Percentiles rank a stretch among this genome's conserved stretches.
These are phyloP conservation scores for Iguana delicatissima DNA, from an alignment of 2,797 vertebrate genomes.

Conservation along the genomic window DNA sequence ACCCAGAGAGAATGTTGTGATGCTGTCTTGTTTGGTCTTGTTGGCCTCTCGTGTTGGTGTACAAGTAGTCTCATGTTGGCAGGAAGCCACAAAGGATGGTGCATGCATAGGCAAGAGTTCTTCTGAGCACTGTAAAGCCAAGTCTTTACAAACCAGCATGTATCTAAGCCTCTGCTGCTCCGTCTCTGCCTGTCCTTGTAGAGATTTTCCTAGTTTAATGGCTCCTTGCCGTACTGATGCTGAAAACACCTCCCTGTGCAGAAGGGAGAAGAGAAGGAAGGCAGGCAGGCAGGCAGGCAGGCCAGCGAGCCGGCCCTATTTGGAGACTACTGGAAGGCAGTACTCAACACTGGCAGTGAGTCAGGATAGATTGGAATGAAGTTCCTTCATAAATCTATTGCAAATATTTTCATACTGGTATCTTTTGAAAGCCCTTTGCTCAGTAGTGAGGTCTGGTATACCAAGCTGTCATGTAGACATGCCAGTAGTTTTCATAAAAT, in stretches of 20 bases:
- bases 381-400: background rate
- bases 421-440: background rate
- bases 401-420: background rate
- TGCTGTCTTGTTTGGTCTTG: constrained; percentile 34
- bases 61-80: accelerated
- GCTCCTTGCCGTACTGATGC: accelerated
- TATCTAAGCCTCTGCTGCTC: background rate
- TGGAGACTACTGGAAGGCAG: background rate
- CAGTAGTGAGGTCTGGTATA: background rate
- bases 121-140: constrained; percentile 14
- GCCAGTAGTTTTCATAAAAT: background rate
- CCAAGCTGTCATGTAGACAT: background rate
- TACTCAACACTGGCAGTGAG: accelerated
- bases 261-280: background rate
- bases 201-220: background rate
- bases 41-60: background rate
- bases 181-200: constrained; percentile 13
- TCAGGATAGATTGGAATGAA: background rate
- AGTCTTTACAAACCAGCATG: background rate
- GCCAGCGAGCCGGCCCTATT: background rate
- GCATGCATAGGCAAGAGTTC: background rate
- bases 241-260: background rate
- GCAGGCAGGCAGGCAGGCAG: background rate
- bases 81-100: background rate
- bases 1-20: constrained; percentile 40